Evolutionary conservation across 2,888 invertebrate genomes (phyloP).

Genomic region (Pachycephus smyrnensis): DNA sequence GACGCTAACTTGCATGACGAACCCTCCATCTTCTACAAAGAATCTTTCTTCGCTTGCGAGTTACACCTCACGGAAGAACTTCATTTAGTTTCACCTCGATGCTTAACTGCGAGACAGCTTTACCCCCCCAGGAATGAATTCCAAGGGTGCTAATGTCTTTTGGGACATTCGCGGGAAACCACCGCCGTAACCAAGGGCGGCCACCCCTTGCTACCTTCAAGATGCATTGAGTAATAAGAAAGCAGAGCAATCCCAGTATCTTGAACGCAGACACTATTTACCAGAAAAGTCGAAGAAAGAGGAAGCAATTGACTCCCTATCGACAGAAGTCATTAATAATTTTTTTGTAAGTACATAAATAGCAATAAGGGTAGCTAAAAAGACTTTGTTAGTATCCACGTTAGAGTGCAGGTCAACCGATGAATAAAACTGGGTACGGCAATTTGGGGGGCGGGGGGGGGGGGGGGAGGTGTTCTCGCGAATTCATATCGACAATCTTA

Average conservation of each 20-base stretch:
- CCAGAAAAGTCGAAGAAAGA: not conserved
- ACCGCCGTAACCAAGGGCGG: not conserved
- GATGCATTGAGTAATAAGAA: not conserved
- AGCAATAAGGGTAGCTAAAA: not conserved
- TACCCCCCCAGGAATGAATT: not conserved
- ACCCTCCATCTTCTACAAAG: not conserved
- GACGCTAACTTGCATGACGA: not conserved
- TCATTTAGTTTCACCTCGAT: slow-evolving; percentile 38
- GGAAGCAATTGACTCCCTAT: not conserved
- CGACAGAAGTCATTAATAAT: not conserved
- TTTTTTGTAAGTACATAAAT: not conserved
- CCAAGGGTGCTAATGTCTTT: not conserved
- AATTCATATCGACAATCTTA: slow-evolving; percentile 7
- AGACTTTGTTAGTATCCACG: not conserved
- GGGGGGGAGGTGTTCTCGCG: not conserved
- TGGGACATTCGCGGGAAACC: not conserved
- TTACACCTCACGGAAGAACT: slow-evolving; percentile 16
- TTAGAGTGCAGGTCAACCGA: not conserved
- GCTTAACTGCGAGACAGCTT: not conserved
- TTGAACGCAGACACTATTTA: not conserved
- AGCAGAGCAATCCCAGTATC: not conserved
- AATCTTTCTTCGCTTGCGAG: not conserved
- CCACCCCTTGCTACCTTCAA: not conserved
- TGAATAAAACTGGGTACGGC: too few relatives aligned
- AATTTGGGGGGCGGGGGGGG: too few relatives aligned